A percentile compares a stretch with the other conserved stretches of the same genome.
phyloP scores from a whole-genome alignment of 1,140 invertebrate genomes.

The Radopholus similis region DNA sequence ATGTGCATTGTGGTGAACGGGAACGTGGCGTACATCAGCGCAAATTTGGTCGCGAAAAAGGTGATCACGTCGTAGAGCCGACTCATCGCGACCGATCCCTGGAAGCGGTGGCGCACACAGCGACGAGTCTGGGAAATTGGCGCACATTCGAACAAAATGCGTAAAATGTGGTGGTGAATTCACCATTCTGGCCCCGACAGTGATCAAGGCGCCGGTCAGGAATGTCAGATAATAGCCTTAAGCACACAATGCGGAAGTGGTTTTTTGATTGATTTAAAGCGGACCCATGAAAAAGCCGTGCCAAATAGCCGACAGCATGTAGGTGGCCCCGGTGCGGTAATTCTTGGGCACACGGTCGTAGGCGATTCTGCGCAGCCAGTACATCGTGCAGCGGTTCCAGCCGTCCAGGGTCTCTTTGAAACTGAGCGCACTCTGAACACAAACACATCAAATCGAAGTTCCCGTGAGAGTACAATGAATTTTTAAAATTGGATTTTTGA shows the following conservation, averaged over 20 bases:
- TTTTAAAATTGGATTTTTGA: no score
- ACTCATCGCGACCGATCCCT: background rate
- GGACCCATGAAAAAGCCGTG: constrained; percentile 69
- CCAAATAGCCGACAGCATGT: constrained; percentile 85
- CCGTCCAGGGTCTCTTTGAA: constrained; percentile 68
- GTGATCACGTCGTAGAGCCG: constrained; percentile 39
- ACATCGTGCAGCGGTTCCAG: constrained; percentile 78
- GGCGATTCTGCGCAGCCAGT: constrained; percentile 79
- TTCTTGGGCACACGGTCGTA: constrained; percentile 74
- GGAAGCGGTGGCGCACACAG: constrained; percentile 41
- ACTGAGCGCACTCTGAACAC: constrained; percentile 30
- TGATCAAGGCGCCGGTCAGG: constrained; percentile 78
- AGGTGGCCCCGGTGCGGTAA: constrained; percentile 70
- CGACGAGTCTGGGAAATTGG: constrained; percentile 31
- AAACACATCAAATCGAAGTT: background rate
- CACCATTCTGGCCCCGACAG: constrained; percentile 75
- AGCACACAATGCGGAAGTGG: background rate
- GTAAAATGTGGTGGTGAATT: background rate
- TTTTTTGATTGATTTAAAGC: background rate
- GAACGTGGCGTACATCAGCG: constrained; percentile 37
- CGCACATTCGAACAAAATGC: background rate
- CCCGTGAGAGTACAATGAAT: no score
- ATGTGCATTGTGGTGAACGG: constrained; percentile 43
- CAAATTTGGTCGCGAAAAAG: constrained; percentile 39
- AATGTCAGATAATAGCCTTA: constrained; percentile 84